Evolutionary conservation across 2,888 invertebrate genomes (phyloP), one percentile per base, ranked within the genome.

Genomic region (Sesia bembeciformis): DNA sequence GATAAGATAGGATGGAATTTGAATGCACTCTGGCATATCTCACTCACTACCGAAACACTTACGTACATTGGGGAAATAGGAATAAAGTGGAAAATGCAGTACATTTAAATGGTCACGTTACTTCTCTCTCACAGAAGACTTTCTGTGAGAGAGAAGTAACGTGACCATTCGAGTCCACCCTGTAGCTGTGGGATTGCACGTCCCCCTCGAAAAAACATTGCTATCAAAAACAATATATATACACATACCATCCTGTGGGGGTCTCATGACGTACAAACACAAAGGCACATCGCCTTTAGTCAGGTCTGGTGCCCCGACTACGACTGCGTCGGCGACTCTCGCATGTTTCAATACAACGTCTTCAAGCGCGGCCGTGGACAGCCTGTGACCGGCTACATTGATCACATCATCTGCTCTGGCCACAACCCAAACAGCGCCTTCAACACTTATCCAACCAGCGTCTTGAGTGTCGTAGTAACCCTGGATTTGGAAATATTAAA

Each of bases 401-500:
- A 98, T 98, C 57, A 97, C 95, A 80, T 98, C 98, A 83, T 98
- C 98, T 57, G 96, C 97, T 41, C 98, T 90, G 0, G 97, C 95
- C 53, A 97, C 96, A 7, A 98, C 96, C 81, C 94, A 96, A 3
- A 98, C 91, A 55, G 95, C 95, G 0, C 97, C 97, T 62, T 94
- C 92, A 54, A 94, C 92, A 70, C 97, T 96, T 56, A 93, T 91
- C 78, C 94, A 96, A 0, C 98, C 98, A 0, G 97, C 97, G 74
- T 98, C 98, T 95, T 97, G 97, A 0, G 98, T 98, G 72, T 98
- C 97, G 73, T 98, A 97, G 78, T 93, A 96, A 3, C 96, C 96
- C 96, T 96, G 68, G 23, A 23, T 8, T n/a, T 8, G 4, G 0
- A 3, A n/a, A 3, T 46, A 8, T 4, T 8, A 4, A 8, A 8